Base-by-base conservation (phyloP, 2,797 vertebrate species). In the Spheniscus humboldti region DNA sequence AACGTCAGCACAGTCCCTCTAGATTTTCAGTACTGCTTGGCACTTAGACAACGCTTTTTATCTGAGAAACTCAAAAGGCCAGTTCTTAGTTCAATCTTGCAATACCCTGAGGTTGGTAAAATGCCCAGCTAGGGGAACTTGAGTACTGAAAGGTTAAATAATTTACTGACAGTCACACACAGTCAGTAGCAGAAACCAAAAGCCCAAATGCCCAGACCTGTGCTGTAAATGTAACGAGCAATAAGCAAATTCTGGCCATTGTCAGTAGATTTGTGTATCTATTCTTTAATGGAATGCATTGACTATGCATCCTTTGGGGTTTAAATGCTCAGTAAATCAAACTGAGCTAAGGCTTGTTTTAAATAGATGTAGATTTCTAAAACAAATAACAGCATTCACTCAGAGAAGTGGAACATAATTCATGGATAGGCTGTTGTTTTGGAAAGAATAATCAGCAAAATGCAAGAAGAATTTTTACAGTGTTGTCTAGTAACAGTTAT, bases 271-370 rank as follows among this genome's bases (percentile, higher is more conserved):
- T 85, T 86, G 90, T 90, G 59, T 92, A 89, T 87, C 86, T 93
- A 52, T 88, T 78, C 77, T 84, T 92, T 95, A 90, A 81, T 57
- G 68, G 83, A 95, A 87, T 92, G 74, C 93, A 96, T 80, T 81
- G 80, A 85, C 80, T 94, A 71, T 85, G 80, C 47, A 80, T 87
- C 83, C 90, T 94, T 76, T 67, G 71, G 71, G 93, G 74, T 63
- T 95, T 94, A 95, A 95, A 95, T 74, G 63, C 67, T 85, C 91
- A 86, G 76, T 96, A 96, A 96, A 94, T 95, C 90, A 96, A 90
- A 96, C 31, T 67, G 74, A 96, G 71, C 86, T 93, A 76, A 76
- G 45, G 56, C 83, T 96, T 81, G 48, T 91, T 95, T 94, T 89
- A 96, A 93, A 93, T 41, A 88, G 88, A 95, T 67, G 74, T 82